A percentile compares a stretch with the other conserved stretches of the same genome.
phyloP scores from a whole-genome alignment of 2,113 vertebrate genomes.

The Callipepla californica region DNA sequence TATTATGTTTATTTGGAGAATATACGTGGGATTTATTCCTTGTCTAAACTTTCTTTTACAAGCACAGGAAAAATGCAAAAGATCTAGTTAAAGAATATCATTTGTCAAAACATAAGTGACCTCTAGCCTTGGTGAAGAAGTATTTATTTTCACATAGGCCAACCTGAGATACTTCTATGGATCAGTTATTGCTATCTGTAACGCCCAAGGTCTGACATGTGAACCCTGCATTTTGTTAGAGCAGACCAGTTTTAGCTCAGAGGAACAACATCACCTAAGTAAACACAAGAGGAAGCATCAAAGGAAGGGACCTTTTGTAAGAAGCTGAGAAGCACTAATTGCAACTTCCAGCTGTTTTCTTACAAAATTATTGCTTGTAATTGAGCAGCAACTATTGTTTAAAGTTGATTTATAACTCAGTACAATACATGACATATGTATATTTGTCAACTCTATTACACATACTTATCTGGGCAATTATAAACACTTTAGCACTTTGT shows the following conservation, averaged over 20 bases:
- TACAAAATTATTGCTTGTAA: neutral
- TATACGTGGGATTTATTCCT: neutral
- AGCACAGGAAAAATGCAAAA: neutral
- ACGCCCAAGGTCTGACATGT: neutral
- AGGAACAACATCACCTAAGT: neutral
- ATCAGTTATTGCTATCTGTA: neutral
- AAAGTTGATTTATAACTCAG: neutral
- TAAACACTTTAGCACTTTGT: neutral
- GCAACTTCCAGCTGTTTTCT: neutral
- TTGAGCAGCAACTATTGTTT: neutral
- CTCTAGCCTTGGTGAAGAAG: neutral
- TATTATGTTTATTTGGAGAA: neutral
- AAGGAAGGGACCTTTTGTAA: neutral
- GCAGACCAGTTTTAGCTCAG: neutral
- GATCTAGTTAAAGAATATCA: neutral
- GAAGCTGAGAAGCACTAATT: neutral
- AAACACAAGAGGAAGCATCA: neutral
- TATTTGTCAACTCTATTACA: neutral
- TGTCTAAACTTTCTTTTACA: neutral
- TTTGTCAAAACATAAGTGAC: neutral
- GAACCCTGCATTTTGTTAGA: neutral
- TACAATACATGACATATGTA: rapidly evolving
- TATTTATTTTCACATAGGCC: neutral
- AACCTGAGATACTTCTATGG: neutral
- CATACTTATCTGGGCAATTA: neutral